Evolutionary conservation across 1,140 invertebrate species (phyloP), one percentile per base, ranked within the genome.

Genomic region (Panulirus ornatus): DNA sequence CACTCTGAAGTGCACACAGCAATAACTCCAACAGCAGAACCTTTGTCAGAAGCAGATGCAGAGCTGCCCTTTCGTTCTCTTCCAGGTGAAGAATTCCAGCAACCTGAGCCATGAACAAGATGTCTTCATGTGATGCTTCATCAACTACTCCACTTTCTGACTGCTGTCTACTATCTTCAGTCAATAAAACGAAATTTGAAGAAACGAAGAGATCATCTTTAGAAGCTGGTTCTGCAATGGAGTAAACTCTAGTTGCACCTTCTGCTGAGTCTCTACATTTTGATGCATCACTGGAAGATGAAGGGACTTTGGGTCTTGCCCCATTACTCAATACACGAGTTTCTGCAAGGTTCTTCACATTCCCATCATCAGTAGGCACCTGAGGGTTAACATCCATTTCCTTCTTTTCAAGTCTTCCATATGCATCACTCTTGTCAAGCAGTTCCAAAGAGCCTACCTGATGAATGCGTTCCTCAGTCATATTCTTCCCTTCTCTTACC

Each of bases 1-100:
- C 81, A 83, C 81, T 51, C 34, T 83, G 54, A 5, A 66, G 54
- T 63, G 66, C 58, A 83, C 81, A 44, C 40, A 44, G 3, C 30
- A 44, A 38, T 22, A 75, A 75, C 71, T 75, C 71, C 71, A 75
- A 44, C 42, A 11, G 44, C 42, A 79, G 27, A 79, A 79, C 76
- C 76, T 79, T 42, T 47, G 76, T 44, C 76, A 79, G 42, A 14
- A 79, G 42, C 22, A 79, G 44, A 27, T 47, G 76, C 2, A 79
- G 76, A 27, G 76, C 76, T 44, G 40, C 76, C 76, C 42, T 42
- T n/a, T 79, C 76, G 36, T 42, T 79, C 42, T 27, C 19, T 44
- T 79, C 76, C n/a, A 79, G 16, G 11, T 19, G 76, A 47, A 42
- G 27, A 51, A 44, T 44, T 42, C 44, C 42, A 47, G 76, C 42